Conservation (phyloP, 2,888 invertebrate species). For the Orthosia incerta region DNA sequence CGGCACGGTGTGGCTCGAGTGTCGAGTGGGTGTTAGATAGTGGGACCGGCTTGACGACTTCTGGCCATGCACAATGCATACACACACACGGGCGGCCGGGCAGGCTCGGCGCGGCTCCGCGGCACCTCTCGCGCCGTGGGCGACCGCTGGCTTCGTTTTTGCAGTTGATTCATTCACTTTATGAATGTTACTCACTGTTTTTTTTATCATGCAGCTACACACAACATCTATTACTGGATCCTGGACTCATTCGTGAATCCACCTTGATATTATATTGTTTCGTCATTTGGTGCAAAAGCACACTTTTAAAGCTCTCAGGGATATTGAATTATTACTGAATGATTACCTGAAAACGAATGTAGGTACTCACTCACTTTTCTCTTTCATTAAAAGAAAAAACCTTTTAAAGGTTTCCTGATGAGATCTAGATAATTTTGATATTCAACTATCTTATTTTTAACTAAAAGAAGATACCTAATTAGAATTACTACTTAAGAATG, state of each 20-base stretch:
- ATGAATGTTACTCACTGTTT: constrained; percentile 61
- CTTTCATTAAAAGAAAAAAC: not conserved
- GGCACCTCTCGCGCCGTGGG: constrained; percentile 60
- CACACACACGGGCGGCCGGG: constrained; percentile 65
- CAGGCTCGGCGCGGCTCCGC: constrained; percentile 47
- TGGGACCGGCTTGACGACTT: constrained; percentile 85
- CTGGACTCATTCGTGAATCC: constrained; percentile 39
- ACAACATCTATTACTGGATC: constrained; percentile 49
- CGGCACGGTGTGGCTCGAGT: constrained; percentile 67
- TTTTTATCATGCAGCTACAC: constrained; percentile 47
- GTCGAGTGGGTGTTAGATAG: constrained; percentile 82
- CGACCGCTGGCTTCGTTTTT: constrained; percentile 71
- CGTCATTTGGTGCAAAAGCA: constrained; percentile 3
- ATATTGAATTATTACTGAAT: no score
- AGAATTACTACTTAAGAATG: not conserved
- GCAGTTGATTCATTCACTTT: constrained; percentile 77
- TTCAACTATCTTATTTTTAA: not conserved
- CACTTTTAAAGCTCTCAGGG: not conserved
- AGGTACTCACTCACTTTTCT: not conserved
- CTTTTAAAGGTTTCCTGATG: not conserved
- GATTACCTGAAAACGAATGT: constrained; percentile 6
- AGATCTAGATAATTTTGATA: not conserved
- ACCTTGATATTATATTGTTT: constrained; percentile 15
- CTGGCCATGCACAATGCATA: constrained; percentile 76
- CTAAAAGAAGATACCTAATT: not conserved